Percentiles rank a stretch among this genome's conserved stretches.
These are phyloP conservation scores for Phymastichus coffea DNA, from an alignment of 1,140 invertebrate species.

Conservation along the genomic window DNA sequence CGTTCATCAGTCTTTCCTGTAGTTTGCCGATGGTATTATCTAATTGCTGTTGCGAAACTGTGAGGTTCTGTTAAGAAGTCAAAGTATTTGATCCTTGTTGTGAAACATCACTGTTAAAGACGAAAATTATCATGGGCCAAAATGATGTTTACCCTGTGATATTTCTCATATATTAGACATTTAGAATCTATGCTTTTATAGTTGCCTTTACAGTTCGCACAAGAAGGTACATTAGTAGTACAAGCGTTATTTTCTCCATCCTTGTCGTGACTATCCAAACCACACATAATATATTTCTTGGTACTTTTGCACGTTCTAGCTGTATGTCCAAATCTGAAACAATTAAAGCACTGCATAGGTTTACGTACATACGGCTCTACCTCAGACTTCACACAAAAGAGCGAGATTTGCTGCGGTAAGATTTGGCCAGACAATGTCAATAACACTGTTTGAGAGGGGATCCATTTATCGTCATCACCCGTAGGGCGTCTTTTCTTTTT, in stretches of 20 bases:
- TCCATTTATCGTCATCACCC: not conserved
- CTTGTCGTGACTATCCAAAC: no score
- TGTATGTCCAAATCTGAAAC: conserved; percentile 19
- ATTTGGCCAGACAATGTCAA: not conserved
- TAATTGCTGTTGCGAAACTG: no score
- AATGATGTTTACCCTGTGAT: not conserved
- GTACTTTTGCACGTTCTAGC: conserved; percentile 4
- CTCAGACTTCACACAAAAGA: conserved; percentile 10
- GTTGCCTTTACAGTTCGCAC: conserved; percentile 20
- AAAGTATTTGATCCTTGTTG: no score
- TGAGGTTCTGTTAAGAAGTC: no score
- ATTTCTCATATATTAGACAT: conserved; percentile 8
- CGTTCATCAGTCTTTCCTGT: no score
- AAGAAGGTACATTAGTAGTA: not conserved
- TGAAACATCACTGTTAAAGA: no score
- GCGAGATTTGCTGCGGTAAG: conserved; percentile 8
- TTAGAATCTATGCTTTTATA: conserved; percentile 12
- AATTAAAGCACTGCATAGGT: conserved; percentile 17
- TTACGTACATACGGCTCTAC: conserved; percentile 15
- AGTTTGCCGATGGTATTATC: no score
- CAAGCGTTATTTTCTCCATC: not conserved
- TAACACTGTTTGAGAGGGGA: not conserved
- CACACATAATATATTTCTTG: not conserved
- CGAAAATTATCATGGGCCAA: conserved; percentile 26
- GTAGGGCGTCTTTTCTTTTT: not conserved